These are phyloP conservation scores for Chaenodraco wilsoni DNA, from an alignment of 2,797 vertebrate genomes.

Conservation along the genomic window DNA sequence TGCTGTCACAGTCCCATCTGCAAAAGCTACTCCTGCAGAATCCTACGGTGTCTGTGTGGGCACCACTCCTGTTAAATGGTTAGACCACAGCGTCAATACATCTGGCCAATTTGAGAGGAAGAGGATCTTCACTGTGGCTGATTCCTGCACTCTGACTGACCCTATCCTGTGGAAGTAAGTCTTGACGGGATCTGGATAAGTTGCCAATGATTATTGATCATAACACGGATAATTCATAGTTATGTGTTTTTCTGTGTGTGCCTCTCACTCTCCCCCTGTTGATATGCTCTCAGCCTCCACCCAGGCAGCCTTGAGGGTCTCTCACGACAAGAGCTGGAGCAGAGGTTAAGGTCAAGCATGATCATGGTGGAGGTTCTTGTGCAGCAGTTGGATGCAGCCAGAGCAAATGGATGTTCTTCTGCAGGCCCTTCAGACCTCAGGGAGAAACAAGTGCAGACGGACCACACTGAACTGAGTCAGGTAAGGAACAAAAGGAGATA, in stretches of 20 bases:
- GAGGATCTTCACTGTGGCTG: constrained; percentile 68
- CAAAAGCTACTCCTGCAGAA: constrained; percentile 35
- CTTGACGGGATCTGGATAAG: not conserved
- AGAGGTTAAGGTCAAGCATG: constrained; percentile 87
- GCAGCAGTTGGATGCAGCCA: constrained; percentile 83
- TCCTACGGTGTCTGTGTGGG: constrained; percentile 71
- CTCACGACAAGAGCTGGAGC: constrained; percentile 87
- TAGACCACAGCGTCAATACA: constrained; percentile 81
- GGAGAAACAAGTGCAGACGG: constrained; percentile 88
- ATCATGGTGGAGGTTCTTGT: constrained; percentile 90
- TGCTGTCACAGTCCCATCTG: not conserved
- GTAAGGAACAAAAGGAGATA: constrained; percentile 65
- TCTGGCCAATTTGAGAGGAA: constrained; percentile 77
- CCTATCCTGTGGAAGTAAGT: constrained; percentile 85
- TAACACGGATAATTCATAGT: not conserved
- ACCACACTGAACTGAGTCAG: constrained; percentile 80
- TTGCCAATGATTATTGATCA: not conserved
- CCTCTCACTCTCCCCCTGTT: constrained; percentile 15
- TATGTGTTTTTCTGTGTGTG: constrained; percentile 1
- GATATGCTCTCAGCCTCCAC: constrained; percentile 79
- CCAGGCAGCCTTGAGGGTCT: constrained; percentile 83
- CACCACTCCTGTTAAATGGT: constrained; percentile 63
- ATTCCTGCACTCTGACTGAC: constrained; percentile 81
- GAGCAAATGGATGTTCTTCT: constrained; percentile 37
- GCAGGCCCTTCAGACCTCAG: constrained; percentile 77